Percentiles rank a stretch among this genome's conserved stretches.
Conservation (phyloP, 1,140 invertebrate genomes). For the Pseudobourletiella spinata region DNA sequence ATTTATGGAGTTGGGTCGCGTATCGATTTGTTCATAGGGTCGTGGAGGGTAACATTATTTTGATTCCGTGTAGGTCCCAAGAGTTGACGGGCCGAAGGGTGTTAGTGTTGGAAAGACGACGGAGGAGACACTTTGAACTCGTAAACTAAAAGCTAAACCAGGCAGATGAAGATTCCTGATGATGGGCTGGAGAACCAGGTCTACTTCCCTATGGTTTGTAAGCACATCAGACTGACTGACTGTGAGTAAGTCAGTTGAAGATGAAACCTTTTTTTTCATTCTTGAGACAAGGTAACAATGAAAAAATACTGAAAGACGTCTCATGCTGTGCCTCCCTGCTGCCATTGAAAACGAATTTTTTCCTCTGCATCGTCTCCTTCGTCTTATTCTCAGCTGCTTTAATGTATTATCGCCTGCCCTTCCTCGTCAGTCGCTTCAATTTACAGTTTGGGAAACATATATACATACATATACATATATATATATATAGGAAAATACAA, state of each 20-base stretch:
- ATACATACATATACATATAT: too few species aligned
- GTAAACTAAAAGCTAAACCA: constrained; percentile 1
- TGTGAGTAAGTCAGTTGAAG: constrained; percentile 24
- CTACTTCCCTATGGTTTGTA: not conserved
- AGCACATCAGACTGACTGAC: constrained; percentile 6
- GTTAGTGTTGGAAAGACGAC: constrained; percentile 1
- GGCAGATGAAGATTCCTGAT: not conserved
- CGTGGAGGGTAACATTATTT: not conserved
- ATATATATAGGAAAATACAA: too few species aligned
- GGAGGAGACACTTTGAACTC: constrained; percentile 7
- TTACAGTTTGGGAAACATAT: not conserved
- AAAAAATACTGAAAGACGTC: constrained; percentile 36
- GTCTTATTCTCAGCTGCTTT: constrained; percentile 8
- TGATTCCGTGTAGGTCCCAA: not conserved
- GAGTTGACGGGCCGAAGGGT: not conserved
- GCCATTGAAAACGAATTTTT: constrained; percentile 37
- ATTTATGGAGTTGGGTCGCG: too few species aligned
- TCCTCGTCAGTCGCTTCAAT: not conserved
- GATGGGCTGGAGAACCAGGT: not conserved
- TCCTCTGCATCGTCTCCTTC: constrained; percentile 25
- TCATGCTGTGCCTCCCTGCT: constrained; percentile 36
- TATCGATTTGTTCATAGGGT: too few species aligned
- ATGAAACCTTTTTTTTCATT: constrained; percentile 35
- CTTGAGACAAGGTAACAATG: constrained; percentile 36
- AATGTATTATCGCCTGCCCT: constrained; percentile 2